Conservation (phyloP, 1,140 invertebrate genomes). For the Phthorimaea operculella region DNA sequence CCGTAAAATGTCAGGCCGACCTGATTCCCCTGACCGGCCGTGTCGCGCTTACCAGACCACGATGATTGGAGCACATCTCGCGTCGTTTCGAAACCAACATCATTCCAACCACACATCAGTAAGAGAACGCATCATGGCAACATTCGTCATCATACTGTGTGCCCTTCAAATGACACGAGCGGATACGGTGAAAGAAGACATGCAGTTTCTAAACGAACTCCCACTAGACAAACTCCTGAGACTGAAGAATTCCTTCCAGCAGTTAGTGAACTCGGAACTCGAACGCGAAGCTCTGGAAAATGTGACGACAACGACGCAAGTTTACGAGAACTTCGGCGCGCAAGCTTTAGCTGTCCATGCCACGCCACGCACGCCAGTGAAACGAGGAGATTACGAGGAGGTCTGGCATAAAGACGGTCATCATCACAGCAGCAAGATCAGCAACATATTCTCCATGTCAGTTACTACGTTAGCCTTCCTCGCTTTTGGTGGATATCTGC, state of each 20-base stretch:
- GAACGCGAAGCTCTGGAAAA: too few species aligned
- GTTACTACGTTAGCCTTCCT: slow-evolving; percentile 80
- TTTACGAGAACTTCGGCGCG: slow-evolving; percentile 43
- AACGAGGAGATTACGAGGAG: slow-evolving; percentile 55
- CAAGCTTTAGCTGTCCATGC: slow-evolving; percentile 55
- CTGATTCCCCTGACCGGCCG: slow-evolving; percentile 28
- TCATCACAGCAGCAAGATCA: slow-evolving; percentile 68
- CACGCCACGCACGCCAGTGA: slow-evolving; percentile 48
- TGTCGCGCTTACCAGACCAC: slow-evolving; percentile 47
- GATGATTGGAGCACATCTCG: slow-evolving; percentile 20
- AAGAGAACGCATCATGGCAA: slow-evolving; percentile 24
- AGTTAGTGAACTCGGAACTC: slow-evolving; percentile 29
- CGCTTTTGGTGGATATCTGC: slow-evolving; percentile 81
- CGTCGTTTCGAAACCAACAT: slow-evolving; percentile 17
- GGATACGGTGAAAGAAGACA: slow-evolving; percentile 31
- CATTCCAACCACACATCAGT: slow-evolving; percentile 14
- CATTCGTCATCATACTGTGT: slow-evolving; percentile 20
- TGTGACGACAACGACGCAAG: slow-evolving; percentile 25
- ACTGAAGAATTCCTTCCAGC: slow-evolving; percentile 52
- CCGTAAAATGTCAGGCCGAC: slow-evolving; percentile 11
- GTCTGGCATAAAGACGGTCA: slow-evolving; percentile 52
- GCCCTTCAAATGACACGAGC: slow-evolving; percentile 13
- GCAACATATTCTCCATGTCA: slow-evolving; percentile 77
- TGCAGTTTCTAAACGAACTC: slow-evolving; percentile 53
- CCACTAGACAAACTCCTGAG: slow-evolving; percentile 54